phyloP scores from a whole-genome alignment of 2,888 invertebrate genomes.

The Eristalinus aeneus region DNA sequence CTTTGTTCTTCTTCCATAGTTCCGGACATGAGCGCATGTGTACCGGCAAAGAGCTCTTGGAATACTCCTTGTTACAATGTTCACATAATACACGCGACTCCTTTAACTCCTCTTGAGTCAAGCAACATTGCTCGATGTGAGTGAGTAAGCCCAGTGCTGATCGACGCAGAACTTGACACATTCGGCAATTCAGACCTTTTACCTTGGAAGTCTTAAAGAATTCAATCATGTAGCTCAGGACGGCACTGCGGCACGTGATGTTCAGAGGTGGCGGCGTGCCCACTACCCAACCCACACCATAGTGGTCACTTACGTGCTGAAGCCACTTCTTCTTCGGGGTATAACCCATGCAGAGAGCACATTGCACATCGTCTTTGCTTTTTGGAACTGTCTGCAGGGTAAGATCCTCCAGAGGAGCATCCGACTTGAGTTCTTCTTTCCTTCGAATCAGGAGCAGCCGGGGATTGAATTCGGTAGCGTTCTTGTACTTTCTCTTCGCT shows the following conservation, averaged over 20 bases:
- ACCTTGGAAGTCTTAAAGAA: slow-evolving; percentile 72
- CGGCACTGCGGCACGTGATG: slow-evolving; percentile 70
- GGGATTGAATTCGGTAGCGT: slow-evolving; percentile 72
- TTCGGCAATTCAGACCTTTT: slow-evolving; percentile 75
- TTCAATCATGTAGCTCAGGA: slow-evolving; percentile 72
- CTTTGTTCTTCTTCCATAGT: slow-evolving; percentile 15
- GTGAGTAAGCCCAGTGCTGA: slow-evolving; percentile 76
- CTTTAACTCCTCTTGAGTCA: slow-evolving; percentile 56
- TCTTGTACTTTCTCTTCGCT: slow-evolving; percentile 39
- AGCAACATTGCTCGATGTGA: slow-evolving; percentile 77
- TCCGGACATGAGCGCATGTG: slow-evolving; percentile 74
- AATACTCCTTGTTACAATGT: slow-evolving; percentile 73
- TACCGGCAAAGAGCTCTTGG: slow-evolving; percentile 53
- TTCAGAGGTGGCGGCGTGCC: slow-evolving; percentile 72
- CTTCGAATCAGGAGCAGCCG: slow-evolving; percentile 75
- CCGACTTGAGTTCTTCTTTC: slow-evolving; percentile 75
- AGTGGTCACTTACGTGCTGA: slow-evolving; percentile 76
- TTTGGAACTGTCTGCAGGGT: slow-evolving; percentile 1
- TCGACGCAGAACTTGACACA: slow-evolving; percentile 74
- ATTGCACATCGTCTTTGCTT: slow-evolving; percentile 71
- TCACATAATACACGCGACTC: slow-evolving; percentile 73
- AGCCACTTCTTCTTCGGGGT: slow-evolving; percentile 72
- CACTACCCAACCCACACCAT: slow-evolving; percentile 78
- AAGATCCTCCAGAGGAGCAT: slow-evolving; percentile 72
- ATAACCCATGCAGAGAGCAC: slow-evolving; percentile 77